Percentiles rank a stretch among this genome's conserved stretches.
Evolutionary conservation across 2,888 invertebrate genomes (phyloP).

Genomic region (Ornithoptera alexandrae): DNA sequence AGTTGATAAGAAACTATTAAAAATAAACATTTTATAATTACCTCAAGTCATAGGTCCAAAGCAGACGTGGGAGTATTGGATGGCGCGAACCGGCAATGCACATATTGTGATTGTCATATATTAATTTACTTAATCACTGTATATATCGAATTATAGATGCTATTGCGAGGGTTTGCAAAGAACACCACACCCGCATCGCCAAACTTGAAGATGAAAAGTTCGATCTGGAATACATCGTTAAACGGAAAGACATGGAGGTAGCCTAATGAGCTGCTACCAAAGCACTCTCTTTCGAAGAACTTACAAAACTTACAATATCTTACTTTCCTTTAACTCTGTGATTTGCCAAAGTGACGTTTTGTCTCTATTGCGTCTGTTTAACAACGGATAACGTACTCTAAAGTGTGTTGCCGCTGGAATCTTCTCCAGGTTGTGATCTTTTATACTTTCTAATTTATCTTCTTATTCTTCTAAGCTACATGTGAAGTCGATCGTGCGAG

Average conservation of each 20-base stretch:
- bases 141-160: constrained; percentile 83
- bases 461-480: constrained; percentile 63
- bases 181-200: constrained; percentile 93
- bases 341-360: constrained; percentile 68
- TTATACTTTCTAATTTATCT: constrained; percentile 65
- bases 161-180: constrained; percentile 87
- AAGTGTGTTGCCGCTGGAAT: constrained; percentile 50
- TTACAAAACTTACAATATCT: constrained; percentile 68
- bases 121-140: constrained; percentile 42
- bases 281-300: constrained; percentile 65
- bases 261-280: constrained; percentile 68
- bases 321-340: constrained; percentile 66
- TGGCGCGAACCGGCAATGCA: constrained; percentile 47
- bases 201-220: constrained; percentile 96
- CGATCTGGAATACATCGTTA: constrained; percentile 98
- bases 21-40: background rate
- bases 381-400: constrained; percentile 56
- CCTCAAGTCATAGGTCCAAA: background rate
- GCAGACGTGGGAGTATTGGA: background rate
- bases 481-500: constrained; percentile 59
- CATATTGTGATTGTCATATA: constrained; percentile 40
- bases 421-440: constrained; percentile 41
- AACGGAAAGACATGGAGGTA: constrained; percentile 99
- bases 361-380: constrained; percentile 66
- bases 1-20: background rate